Base-by-base conservation (phyloP, 2,888 invertebrate genomes). In the Eudasyphora cyanicolor region DNA sequence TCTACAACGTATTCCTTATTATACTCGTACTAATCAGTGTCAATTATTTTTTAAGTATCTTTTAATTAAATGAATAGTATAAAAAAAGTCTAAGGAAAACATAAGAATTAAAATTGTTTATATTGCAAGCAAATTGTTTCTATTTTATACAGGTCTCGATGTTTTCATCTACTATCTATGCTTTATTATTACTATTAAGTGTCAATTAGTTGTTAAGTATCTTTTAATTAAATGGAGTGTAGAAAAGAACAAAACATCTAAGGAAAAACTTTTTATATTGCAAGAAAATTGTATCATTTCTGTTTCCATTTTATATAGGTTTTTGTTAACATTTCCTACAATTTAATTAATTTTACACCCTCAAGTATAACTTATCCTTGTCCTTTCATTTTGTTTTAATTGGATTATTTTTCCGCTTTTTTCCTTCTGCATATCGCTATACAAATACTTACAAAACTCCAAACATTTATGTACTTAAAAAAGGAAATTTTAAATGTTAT, bases 41-140 rank as follows among this genome's bases (percentile, higher is more conserved):
- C 80, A 83, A 83, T 83, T 80, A 80, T 75, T 78, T 77, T 74
- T 80, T 80, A 83, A 80, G 71, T 77, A 77, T 51, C 21, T 24
- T 29, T 73, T 32, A 17, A 38, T 64, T 45, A 54, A 32, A 57
- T 60, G 42, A 64, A 67, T n/a, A n/a, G n/a, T 12, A 60, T 38
- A n/a, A 67, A 24, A 24, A 38, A 67, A n/a, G n/a, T n/a, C n/a
- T n/a, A n/a, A n/a, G n/a, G n/a, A 67, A 19, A 10, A 57, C 27
- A 27, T 45, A 49, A 45, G 21, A 51, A 5, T 51, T 21, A 19
- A 14, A 60, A 14, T 10, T 17, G 70, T 27, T 60, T 70, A 38
- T 38, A 35, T 60, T 64, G 19, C 10, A 17, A 64, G 24, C 35
- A 35, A 17, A 35, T n/a, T n/a, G 19, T 64, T 38, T 64, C 27